Base-by-base conservation (phyloP, 2,888 invertebrate genomes). In the Ectemnius lituratus region DNA sequence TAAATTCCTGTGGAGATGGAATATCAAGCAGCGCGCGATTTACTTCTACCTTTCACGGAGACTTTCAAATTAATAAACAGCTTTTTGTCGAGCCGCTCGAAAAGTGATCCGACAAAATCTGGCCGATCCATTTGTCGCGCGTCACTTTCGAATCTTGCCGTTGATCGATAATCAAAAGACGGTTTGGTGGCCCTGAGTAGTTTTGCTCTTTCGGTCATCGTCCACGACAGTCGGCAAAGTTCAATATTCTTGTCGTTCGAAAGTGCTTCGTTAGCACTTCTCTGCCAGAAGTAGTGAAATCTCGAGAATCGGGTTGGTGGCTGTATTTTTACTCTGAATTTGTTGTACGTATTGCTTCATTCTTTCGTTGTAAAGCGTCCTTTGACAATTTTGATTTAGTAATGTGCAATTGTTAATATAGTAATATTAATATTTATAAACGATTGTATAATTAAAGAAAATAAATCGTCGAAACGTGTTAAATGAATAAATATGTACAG, bases 111-210 rank as follows among this genome's bases (percentile, higher is more conserved):
- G 37, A 11, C 37, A 4, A 11, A 37, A 37, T 37, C 8, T 37
- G 37, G 1, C 1, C 37, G 37, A 45, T 73, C 63, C 67, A 57
- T 66, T 76, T 69, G 68, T 69, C 52, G 76, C 60, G 63, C 60
- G 37, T 67, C 68, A 57, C 78, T 78, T 78, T 78, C 78, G 78
- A 78, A 78, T 62, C 64, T 78, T 64, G 69, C 67, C 28, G 71
- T 6, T 14, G 60, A 73, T 70, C 78, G 79, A 72, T 78, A 78
- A 78, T 70, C 67, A 67, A 49, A 45, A 64, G 64, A 69, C 68
- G 67, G 23, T 20, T 20, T 20, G 20, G 20, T 20, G 20, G 20
- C 20, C 59, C 68, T 76, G 20, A 16, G 27, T 45, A 57, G 46
- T 18, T 37, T 49, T 46, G 61, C 59, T 20, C 61, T 57, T 67